phyloP scores from a whole-genome alignment of 2,113 vertebrate genomes.

The Chionis minor region DNA sequence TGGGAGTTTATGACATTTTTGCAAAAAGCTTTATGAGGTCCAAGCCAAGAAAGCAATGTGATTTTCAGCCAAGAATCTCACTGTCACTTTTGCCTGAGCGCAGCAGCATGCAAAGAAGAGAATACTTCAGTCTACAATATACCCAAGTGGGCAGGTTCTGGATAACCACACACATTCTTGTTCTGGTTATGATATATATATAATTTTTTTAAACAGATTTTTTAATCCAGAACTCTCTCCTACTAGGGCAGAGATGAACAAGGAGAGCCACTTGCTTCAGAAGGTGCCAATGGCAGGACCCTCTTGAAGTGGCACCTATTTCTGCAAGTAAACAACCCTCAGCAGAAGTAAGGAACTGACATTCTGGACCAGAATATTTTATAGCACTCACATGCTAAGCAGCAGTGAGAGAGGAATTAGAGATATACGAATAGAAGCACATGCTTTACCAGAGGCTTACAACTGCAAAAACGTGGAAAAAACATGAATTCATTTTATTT shows the following conservation, averaged over 20 bases:
- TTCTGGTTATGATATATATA: not conserved
- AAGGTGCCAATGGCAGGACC: not conserved
- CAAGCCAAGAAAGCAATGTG: not conserved
- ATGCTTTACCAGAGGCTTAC: not conserved
- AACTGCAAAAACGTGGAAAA: not conserved
- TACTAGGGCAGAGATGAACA: not conserved
- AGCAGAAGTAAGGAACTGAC: not conserved
- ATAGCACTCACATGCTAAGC: not conserved
- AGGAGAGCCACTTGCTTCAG: not conserved
- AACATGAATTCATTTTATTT: not conserved
- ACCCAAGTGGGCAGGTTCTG: not conserved
- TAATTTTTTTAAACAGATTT: not conserved
- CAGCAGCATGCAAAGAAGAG: not conserved
- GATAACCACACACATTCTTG: not conserved
- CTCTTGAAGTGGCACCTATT: not conserved
- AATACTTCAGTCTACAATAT: not conserved
- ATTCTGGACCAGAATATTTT: not conserved
- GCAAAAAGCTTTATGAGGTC: not conserved
- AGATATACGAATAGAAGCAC: not conserved
- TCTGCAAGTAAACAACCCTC: not conserved
- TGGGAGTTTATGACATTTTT: constrained; percentile 2
- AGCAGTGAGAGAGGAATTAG: not conserved
- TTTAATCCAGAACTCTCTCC: not conserved
- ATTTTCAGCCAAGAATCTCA: constrained; percentile 10
- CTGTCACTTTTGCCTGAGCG: not conserved